Conservation (phyloP, 2,113 vertebrate species). For the Illadopsis cleaveri region DNA sequence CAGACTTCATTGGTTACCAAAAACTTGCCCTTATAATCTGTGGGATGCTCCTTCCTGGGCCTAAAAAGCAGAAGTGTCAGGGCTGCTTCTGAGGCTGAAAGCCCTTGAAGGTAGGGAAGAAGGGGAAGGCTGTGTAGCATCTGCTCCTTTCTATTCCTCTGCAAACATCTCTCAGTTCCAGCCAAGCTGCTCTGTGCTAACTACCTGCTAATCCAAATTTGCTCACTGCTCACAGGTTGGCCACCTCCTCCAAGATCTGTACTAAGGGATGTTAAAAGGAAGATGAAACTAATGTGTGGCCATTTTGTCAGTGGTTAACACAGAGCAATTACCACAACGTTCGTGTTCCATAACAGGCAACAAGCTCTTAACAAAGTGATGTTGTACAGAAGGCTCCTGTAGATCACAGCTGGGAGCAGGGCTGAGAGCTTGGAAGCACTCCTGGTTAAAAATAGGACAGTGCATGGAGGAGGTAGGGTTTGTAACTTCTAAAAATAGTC, state of each 20-base stretch:
- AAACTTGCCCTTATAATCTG: neutral
- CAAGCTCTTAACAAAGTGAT: neutral
- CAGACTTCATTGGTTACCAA: neutral
- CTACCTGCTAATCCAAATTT: neutral
- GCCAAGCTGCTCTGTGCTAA: neutral
- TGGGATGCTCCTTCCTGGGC: neutral
- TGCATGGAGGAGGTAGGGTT: neutral
- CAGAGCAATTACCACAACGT: neutral
- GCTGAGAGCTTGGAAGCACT: neutral
- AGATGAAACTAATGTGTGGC: neutral
- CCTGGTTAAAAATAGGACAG: conserved; percentile 41
- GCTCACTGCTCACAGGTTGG: neutral
- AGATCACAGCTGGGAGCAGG: neutral
- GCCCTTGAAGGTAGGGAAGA: neutral
- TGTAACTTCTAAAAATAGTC: conserved; percentile 55
- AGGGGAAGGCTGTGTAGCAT: neutral
- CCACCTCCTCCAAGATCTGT: neutral
- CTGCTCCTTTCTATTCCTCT: neutral
- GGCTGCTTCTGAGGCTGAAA: neutral
- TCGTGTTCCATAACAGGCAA: neutral
- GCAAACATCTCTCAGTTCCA: neutral
- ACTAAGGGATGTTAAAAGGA: neutral
- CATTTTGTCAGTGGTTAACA: neutral
- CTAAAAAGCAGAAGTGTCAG: neutral
- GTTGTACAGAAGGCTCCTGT: neutral